Conservation (phyloP, 2,888 invertebrate genomes). For the Eupithecia dodoneata region DNA sequence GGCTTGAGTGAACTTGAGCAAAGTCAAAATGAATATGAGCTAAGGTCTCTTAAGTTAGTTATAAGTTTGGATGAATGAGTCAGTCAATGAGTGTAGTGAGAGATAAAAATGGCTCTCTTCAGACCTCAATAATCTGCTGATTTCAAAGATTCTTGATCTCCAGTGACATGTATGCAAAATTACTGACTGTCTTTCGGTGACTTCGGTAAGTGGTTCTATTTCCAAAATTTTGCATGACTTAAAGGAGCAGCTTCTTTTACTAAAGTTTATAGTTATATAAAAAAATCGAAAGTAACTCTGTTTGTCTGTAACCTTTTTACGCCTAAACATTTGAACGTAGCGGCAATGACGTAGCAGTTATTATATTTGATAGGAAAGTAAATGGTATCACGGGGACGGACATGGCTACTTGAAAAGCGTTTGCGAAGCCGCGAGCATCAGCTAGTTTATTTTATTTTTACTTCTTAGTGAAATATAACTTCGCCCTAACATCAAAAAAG, state of each 20-base stretch:
- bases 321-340: too few relatives aligned
- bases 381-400: too few relatives aligned
- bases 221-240: neutral
- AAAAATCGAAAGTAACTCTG: too few relatives aligned
- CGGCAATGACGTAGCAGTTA: too few relatives aligned
- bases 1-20: neutral
- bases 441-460: too few relatives aligned
- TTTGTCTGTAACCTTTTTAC: too few relatives aligned
- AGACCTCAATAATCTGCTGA: neutral
- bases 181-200: neutral
- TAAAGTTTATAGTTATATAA: too few relatives aligned
- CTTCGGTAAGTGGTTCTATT: neutral
- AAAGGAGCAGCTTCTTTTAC: neutral
- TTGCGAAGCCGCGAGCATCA: too few relatives aligned
- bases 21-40: neutral
- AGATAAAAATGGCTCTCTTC: neutral
- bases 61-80: neutral
- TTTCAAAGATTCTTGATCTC: neutral
- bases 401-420: too few relatives aligned
- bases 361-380: too few relatives aligned
- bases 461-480: too few relatives aligned
- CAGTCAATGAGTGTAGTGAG: neutral
- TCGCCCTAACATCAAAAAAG: too few relatives aligned
- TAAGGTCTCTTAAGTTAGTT: neutral
- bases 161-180: neutral